These are phyloP conservation scores for Malurus melanocephalus DNA, from an alignment of 2,113 vertebrate genomes.

Conservation along the genomic window DNA sequence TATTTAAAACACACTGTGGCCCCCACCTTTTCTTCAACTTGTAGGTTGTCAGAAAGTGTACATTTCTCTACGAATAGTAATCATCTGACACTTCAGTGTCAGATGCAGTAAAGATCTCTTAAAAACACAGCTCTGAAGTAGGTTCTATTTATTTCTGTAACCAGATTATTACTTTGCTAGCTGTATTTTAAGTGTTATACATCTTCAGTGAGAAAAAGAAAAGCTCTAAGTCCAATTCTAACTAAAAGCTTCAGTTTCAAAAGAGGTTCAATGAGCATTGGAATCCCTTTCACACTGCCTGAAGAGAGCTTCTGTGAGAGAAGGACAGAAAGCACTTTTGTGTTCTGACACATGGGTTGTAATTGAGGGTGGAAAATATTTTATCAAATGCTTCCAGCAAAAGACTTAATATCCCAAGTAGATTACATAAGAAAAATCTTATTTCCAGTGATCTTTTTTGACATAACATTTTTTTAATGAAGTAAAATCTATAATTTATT, in stretches of 20 bases:
- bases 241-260: not conserved
- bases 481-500: not conserved
- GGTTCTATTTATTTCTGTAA: not conserved
- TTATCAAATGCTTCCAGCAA: not conserved
- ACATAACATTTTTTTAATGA: not conserved
- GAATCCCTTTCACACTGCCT: accelerated
- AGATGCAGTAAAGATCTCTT: not conserved
- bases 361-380: not conserved
- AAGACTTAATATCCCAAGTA: not conserved
- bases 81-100: not conserved
- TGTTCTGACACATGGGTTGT: not conserved
- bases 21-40: not conserved
- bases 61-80: not conserved
- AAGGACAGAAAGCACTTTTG: not conserved
- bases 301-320: not conserved
- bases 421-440: not conserved
- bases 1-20: not conserved
- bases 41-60: not conserved
- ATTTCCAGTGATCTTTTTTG: not conserved
- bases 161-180: not conserved
- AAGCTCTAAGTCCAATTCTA: not conserved
- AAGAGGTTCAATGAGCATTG: not conserved
- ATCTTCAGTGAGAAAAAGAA: not conserved
- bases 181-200: not conserved
- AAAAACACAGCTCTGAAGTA: not conserved